phyloP scores from a whole-genome alignment of 1,140 invertebrate genomes.

The Zaprionus camerounensis region DNA sequence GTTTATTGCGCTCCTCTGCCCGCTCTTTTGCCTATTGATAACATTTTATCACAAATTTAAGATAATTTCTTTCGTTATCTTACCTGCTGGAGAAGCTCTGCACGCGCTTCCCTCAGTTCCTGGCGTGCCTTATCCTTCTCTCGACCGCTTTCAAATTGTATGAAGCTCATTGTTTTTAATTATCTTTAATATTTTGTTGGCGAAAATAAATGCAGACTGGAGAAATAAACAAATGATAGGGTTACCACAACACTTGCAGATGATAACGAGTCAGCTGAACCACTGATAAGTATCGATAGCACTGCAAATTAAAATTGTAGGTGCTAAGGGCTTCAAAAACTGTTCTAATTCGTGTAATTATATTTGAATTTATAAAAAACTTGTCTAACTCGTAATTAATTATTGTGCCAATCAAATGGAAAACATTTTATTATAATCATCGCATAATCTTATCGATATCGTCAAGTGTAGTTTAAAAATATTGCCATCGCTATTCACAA shows the following conservation, averaged over 20 bases:
- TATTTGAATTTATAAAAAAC: neutral
- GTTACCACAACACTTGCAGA: neutral
- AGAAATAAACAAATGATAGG: constrained; percentile 8
- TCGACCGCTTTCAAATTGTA: constrained; percentile 84
- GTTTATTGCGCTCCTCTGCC: constrained; percentile 61
- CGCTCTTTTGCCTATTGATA: constrained; percentile 66
- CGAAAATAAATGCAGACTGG: neutral
- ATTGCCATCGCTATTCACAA: constrained; percentile 5
- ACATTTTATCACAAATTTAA: constrained; percentile 15
- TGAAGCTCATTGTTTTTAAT: constrained; percentile 75
- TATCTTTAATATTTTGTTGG: neutral
- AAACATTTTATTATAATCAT: neutral
- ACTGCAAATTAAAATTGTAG: neutral
- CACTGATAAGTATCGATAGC: constrained; percentile 3
- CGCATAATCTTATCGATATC: neutral
- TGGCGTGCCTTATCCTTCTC: constrained; percentile 83
- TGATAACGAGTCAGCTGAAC: constrained; percentile 12
- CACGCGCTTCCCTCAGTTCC: constrained; percentile 74
- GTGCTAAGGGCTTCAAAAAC: neutral
- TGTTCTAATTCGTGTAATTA: neutral
- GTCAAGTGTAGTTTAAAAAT: neutral
- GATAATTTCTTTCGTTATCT: constrained; percentile 34
- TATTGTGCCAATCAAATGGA: neutral
- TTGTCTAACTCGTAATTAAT: neutral
- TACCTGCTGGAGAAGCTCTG: constrained; percentile 70